Evolutionary conservation across 2,113 vertebrate species (phyloP).

Genomic region (Guaruba guarouba): DNA sequence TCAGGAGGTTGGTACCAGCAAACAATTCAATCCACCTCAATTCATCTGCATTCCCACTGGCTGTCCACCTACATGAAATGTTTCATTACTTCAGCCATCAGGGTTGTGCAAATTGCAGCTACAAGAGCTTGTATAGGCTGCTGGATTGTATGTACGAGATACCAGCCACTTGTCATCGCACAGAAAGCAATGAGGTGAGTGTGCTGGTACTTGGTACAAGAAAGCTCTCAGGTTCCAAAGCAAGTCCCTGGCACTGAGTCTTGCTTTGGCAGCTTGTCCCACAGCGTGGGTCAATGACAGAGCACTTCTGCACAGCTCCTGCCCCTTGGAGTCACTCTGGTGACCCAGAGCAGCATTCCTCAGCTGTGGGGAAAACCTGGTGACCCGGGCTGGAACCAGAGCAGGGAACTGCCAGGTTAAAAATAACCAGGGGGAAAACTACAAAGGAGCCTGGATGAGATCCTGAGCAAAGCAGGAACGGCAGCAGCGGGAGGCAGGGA

Average conservation of each 20-base stretch:
- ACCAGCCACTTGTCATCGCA: not conserved
- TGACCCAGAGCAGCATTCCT: not conserved
- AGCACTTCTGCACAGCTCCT: not conserved
- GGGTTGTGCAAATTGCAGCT: not conserved
- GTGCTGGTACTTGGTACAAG: not conserved
- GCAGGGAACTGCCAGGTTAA: not conserved
- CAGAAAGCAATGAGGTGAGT: not conserved
- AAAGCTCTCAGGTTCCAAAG: not conserved
- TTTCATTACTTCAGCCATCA: not conserved
- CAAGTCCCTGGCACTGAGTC: not conserved
- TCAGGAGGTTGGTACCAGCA: rapidly evolving
- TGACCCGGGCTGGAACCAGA: not conserved
- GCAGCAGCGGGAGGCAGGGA: not conserved
- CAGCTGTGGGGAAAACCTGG: not conserved
- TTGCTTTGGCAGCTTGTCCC: not conserved
- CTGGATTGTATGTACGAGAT: rapidly evolving
- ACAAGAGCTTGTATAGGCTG: not conserved
- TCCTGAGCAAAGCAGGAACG: not conserved
- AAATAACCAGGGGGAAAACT: not conserved
- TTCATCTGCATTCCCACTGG: not conserved
- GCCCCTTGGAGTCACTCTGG: not conserved
- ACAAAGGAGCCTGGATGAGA: not conserved
- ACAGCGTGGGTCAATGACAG: not conserved
- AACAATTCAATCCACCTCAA: rapidly evolving
- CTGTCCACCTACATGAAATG: not conserved